Evolutionary conservation across 2,797 vertebrate genomes (phyloP).

Genomic region (Rhinoraja longicauda): DNA sequence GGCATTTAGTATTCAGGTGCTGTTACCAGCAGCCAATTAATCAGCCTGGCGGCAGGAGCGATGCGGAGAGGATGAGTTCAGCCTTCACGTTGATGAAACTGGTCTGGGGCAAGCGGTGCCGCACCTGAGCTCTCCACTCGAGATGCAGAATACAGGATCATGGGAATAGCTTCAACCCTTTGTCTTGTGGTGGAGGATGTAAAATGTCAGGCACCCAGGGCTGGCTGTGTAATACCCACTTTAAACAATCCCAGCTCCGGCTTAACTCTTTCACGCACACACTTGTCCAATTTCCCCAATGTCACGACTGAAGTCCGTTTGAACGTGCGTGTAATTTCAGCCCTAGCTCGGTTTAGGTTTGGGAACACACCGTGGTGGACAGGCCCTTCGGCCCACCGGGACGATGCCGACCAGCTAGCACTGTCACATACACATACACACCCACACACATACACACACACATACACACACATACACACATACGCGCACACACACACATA

Average conservation of each 20-base stretch:
- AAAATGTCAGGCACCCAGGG: slow-evolving; percentile 71
- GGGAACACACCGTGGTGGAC: too few relatives aligned
- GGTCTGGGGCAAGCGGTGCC: slow-evolving; percentile 89
- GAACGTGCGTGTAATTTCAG: background rate
- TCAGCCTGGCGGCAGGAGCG: slow-evolving; percentile 89
- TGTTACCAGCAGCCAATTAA: slow-evolving; percentile 96
- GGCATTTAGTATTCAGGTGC: slow-evolving; percentile 84
- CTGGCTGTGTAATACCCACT: slow-evolving; percentile 51
- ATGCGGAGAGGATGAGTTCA: slow-evolving; percentile 97
- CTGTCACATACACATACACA: too few relatives aligned
- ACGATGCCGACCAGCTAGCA: too few relatives aligned
- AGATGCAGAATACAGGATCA: slow-evolving; percentile 88
- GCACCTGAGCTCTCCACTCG: slow-evolving; percentile 98
- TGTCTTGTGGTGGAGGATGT: slow-evolving; percentile 74
- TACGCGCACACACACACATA: too few relatives aligned
- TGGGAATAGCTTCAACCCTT: slow-evolving; percentile 85
- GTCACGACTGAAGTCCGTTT: background rate
- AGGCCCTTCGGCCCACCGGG: too few relatives aligned
- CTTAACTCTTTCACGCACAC: background rate
- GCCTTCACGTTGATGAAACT: slow-evolving; percentile 99
- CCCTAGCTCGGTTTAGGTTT: background rate
- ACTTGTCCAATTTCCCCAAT: background rate
- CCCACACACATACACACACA: too few relatives aligned
- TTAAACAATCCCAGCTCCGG: slow-evolving; percentile 21
- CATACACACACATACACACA: too few relatives aligned